Evolutionary conservation across 2,797 vertebrate genomes (phyloP).

Genomic region (Sebastes iracundus): DNA sequence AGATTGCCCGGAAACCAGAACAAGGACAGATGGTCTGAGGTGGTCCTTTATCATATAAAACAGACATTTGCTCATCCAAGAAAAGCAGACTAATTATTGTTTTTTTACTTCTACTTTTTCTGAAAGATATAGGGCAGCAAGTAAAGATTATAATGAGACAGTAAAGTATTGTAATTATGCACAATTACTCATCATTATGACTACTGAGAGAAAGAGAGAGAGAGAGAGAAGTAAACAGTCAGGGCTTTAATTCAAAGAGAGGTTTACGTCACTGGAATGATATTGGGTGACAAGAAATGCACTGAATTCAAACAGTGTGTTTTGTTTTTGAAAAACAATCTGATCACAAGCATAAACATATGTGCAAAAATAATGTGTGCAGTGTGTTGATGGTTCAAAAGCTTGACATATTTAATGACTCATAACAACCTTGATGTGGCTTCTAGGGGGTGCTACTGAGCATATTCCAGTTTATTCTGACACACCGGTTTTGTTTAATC

Average conservation of each 20-base stretch:
- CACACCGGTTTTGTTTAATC: background rate
- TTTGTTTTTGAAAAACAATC: constrained; percentile 8
- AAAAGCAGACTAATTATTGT: background rate
- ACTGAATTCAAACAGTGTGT: constrained; percentile 2
- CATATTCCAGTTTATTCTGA: background rate
- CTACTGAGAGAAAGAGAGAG: background rate
- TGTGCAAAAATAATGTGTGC: constrained; percentile 3
- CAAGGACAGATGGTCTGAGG: background rate
- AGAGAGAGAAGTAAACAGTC: background rate
- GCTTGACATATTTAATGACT: background rate
- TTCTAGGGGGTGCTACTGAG: background rate
- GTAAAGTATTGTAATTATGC: background rate
- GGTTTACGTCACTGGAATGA: background rate
- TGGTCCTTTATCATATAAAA: background rate
- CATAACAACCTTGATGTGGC: background rate
- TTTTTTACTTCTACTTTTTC: background rate
- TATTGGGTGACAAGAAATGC: background rate
- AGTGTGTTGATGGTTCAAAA: background rate
- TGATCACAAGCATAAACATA: constrained; percentile 12
- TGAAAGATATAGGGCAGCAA: background rate
- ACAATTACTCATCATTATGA: background rate
- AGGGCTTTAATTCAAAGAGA: background rate
- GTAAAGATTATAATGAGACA: background rate
- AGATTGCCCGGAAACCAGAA: constrained; percentile 3
- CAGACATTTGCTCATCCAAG: background rate